These are phyloP conservation scores for Silurus asotus DNA, from an alignment of 2,113 vertebrate species.

Conservation along the genomic window DNA sequence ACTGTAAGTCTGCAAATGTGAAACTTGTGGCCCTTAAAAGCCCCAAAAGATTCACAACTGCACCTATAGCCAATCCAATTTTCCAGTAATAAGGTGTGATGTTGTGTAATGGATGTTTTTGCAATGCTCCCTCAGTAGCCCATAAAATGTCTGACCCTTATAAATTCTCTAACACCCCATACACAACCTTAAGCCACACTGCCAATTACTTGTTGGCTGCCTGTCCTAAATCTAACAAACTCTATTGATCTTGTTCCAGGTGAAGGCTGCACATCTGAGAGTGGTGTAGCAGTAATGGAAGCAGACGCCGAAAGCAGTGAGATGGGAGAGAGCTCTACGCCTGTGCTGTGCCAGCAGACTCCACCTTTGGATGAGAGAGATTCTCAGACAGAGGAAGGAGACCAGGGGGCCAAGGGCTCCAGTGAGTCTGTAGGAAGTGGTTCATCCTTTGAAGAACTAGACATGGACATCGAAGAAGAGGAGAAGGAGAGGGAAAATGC, in stretches of 20 bases:
- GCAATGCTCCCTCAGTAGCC: neutral
- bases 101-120: conserved; percentile 20
- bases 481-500: conserved; percentile 60
- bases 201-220: conserved; percentile 7
- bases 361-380: conserved; percentile 67
- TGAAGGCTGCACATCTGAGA: conserved; percentile 74
- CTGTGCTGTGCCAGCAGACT: conserved; percentile 71
- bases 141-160: conserved; percentile 21
- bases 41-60: conserved; percentile 14
- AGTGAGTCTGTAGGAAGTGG: conserved; percentile 87
- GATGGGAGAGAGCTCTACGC: conserved; percentile 74
- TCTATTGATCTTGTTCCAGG: conserved; percentile 57
- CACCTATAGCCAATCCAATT: conserved; percentile 4
- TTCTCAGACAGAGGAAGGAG: conserved; percentile 62
- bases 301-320: conserved; percentile 83
- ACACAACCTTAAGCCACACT: neutral
- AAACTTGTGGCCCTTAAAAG: conserved; percentile 33
- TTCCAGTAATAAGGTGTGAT: neutral
- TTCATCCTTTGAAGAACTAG: conserved; percentile 95
- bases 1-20: conserved; percentile 29
- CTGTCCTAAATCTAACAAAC: conserved; percentile 27
- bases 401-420: conserved; percentile 76
- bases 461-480: conserved; percentile 75
- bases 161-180: conserved; percentile 1
- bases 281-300: conserved; percentile 79